These are phyloP conservation scores for Sicus ferrugineus DNA, from an alignment of 2,888 invertebrate genomes.

Conservation along the genomic window DNA sequence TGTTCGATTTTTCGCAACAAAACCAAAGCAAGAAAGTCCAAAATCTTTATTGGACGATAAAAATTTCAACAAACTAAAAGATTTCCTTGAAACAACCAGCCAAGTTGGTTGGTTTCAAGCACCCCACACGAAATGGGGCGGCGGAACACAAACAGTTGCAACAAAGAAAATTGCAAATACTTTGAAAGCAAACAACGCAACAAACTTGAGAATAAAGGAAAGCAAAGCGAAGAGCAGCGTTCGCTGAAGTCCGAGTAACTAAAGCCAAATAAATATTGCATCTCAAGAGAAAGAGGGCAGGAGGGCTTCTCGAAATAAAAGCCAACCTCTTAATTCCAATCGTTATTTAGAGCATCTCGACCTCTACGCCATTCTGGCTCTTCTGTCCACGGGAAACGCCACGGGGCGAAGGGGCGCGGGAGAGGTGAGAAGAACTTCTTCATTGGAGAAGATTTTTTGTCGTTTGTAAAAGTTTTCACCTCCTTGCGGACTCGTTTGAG, in stretches of 20 bases:
- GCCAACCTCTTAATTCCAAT: constrained; percentile 28
- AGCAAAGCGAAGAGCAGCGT: neutral
- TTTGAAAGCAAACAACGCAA: constrained; percentile 1
- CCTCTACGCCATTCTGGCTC: too few species aligned
- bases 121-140: neutral
- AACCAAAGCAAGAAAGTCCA: too few species aligned
- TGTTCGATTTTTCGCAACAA: too few species aligned
- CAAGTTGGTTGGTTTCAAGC: neutral
- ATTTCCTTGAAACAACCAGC: too few species aligned
- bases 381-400: too few species aligned
- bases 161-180: constrained; percentile 7
- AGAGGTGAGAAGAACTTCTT: neutral
- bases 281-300: neutral
- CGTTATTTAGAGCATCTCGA: constrained; percentile 16
- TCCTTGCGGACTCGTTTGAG: constrained; percentile 8
- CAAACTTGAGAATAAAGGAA: neutral
- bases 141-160: constrained; percentile 2
- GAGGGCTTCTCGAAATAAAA: constrained; percentile 9
- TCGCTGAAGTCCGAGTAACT: neutral
- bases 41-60: neutral
- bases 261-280: neutral
- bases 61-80: too few species aligned
- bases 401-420: neutral
- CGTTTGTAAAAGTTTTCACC: constrained; percentile 7
- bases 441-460: neutral